Conservation (phyloP, 2,113 vertebrate species). For the Macquaria ambigua region DNA sequence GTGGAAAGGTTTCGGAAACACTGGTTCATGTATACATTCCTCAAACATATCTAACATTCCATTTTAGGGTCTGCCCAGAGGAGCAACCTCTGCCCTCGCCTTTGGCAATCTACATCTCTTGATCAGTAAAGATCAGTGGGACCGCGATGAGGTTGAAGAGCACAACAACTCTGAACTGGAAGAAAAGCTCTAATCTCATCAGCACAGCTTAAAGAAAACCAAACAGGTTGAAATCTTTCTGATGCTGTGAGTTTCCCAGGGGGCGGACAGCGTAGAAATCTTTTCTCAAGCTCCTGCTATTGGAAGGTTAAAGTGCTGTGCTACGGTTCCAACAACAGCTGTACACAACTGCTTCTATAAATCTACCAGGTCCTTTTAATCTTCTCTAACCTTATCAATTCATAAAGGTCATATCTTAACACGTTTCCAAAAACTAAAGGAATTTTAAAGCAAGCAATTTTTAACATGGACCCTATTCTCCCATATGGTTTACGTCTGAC, state of each 20-base stretch:
- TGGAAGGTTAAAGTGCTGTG: constrained; percentile 28
- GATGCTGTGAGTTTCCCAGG: constrained; percentile 21
- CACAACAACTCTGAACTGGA: constrained; percentile 2
- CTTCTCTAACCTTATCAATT: background rate
- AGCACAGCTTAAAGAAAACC: constrained; percentile 36
- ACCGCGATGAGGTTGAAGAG: background rate
- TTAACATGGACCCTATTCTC: background rate
- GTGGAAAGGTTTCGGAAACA: background rate
- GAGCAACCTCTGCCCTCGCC: constrained; percentile 7
- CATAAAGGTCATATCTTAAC: background rate
- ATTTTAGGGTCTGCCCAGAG: background rate
- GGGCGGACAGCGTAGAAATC: background rate
- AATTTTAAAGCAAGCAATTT: background rate
- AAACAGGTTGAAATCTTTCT: constrained; percentile 40
- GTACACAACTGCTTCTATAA: constrained; percentile 5
- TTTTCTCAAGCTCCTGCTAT: constrained; percentile 21
- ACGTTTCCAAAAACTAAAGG: background rate
- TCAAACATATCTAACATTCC: constrained; percentile 14
- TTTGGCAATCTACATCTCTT: constrained; percentile 6
- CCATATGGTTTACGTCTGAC: background rate
- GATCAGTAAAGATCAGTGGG: constrained; percentile 22
- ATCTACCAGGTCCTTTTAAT: background rate
- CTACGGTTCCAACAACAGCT: constrained; percentile 18
- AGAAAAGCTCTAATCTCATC: constrained; percentile 46
- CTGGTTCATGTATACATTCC: constrained; percentile 4